These are phyloP conservation scores for Molorchus minor DNA, from an alignment of 2,888 invertebrate species.

Conservation along the genomic window DNA sequence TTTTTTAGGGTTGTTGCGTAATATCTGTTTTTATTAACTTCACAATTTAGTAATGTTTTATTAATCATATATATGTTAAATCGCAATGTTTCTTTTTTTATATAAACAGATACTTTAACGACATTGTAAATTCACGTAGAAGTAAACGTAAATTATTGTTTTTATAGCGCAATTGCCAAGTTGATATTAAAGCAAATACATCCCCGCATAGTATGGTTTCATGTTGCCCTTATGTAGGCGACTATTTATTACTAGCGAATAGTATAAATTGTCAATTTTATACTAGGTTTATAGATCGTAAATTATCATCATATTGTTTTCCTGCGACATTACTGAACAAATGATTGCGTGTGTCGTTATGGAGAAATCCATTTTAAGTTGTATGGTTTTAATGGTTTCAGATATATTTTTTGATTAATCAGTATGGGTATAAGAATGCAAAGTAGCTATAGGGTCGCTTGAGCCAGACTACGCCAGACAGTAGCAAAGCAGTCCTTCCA, in stretches of 20 bases:
- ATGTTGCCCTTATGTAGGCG: constrained; percentile 34
- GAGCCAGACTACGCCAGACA: too few species aligned
- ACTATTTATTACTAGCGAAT: constrained; percentile 43
- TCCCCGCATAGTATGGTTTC: constrained; percentile 23
- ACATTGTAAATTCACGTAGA: constrained; percentile 32
- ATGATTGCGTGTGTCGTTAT: constrained; percentile 18
- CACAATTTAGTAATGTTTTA: background rate
- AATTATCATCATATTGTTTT: constrained; percentile 34
- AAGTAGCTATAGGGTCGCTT: too few species aligned
- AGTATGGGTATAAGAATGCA: background rate
- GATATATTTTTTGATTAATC: background rate
- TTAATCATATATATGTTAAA: too few species aligned
- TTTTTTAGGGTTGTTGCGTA: too few species aligned
- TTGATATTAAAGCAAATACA: constrained; percentile 41
- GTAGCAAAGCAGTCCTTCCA: too few species aligned
- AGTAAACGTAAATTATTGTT: constrained; percentile 38
- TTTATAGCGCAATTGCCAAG: constrained; percentile 39
- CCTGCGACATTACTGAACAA: constrained; percentile 19
- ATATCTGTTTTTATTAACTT: too few species aligned
- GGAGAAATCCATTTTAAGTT: background rate
- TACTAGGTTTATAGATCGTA: constrained; percentile 36
- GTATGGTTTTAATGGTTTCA: too few species aligned
- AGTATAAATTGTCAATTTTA: constrained; percentile 46
- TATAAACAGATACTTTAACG: constrained; percentile 30
- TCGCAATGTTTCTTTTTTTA: too few species aligned